phyloP scores from a whole-genome alignment of 2,113 vertebrate genomes.

The Apaloderma vittatum region DNA sequence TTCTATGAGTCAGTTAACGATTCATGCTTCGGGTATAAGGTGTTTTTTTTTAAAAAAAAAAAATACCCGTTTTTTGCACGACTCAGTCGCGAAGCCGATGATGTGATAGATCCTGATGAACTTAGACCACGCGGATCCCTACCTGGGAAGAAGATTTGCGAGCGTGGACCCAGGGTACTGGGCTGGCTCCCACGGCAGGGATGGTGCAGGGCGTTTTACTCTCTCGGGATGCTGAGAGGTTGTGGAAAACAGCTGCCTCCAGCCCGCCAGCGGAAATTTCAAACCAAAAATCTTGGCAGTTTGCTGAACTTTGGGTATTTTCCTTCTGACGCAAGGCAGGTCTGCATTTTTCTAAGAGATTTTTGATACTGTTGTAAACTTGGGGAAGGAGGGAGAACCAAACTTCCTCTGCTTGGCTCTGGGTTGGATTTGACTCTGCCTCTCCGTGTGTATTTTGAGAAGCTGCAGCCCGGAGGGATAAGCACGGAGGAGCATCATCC shows the following conservation, averaged over 20 bases:
- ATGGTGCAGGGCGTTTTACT: neutral
- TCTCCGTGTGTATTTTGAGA: accelerated
- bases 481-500: neutral
- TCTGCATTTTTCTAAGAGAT: neutral
- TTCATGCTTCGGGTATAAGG: neutral
- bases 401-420: neutral
- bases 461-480: neutral
- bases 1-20: neutral
- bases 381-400: no score
- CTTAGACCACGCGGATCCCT: accelerated
- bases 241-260: neutral
- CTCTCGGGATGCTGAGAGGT: neutral
- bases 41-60: neutral
- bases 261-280: neutral
- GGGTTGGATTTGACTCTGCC: neutral
- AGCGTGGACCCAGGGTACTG: neutral
- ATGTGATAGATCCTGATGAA: neutral
- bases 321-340: neutral
- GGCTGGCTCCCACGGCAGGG: neutral
- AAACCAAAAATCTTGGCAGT: neutral
- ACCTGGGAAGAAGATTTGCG: neutral
- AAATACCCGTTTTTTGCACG: neutral
- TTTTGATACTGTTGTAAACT: neutral
- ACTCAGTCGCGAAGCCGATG: neutral
- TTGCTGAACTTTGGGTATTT: neutral